Evolutionary conservation across 2,888 invertebrate species (phyloP).

Genomic region (Torymus texanus): DNA sequence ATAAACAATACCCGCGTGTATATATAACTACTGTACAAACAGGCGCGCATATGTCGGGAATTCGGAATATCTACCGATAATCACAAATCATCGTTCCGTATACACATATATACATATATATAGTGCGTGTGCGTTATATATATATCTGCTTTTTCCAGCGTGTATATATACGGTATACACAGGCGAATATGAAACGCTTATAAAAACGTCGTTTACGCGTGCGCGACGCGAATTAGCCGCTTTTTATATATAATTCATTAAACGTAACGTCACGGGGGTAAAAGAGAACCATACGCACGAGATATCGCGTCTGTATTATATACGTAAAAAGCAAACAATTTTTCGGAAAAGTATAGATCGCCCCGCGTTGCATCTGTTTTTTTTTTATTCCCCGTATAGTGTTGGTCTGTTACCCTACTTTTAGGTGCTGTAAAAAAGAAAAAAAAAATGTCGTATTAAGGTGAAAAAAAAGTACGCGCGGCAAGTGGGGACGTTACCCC

Average conservation of each 20-base stretch:
- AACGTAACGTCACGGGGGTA: conserved; percentile 17
- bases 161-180: background rate
- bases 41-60: conserved; percentile 28
- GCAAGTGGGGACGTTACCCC: background rate
- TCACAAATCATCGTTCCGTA: conserved; percentile 29
- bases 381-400: too few relatives aligned
- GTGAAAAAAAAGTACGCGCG: too few relatives aligned
- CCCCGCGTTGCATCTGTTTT: too few relatives aligned
- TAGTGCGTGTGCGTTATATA: too few relatives aligned
- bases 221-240: conserved; percentile 27
- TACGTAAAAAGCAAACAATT: conserved; percentile 25
- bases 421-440: too few relatives aligned
- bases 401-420: too few relatives aligned
- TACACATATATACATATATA: conserved; percentile 6
- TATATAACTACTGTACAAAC: conserved; percentile 7
- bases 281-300: background rate
- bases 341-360: too few relatives aligned
- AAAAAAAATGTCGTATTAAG: too few relatives aligned
- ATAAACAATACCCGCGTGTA: too few relatives aligned
- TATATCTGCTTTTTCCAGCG: background rate
- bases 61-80: background rate
- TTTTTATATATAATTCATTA: conserved; percentile 27
- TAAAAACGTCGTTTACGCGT: conserved; percentile 53
- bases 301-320: background rate
- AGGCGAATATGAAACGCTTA: conserved; percentile 19